Base-by-base conservation (phyloP, 2,888 invertebrate species). In the Marasmarcha lunaedactyla region DNA sequence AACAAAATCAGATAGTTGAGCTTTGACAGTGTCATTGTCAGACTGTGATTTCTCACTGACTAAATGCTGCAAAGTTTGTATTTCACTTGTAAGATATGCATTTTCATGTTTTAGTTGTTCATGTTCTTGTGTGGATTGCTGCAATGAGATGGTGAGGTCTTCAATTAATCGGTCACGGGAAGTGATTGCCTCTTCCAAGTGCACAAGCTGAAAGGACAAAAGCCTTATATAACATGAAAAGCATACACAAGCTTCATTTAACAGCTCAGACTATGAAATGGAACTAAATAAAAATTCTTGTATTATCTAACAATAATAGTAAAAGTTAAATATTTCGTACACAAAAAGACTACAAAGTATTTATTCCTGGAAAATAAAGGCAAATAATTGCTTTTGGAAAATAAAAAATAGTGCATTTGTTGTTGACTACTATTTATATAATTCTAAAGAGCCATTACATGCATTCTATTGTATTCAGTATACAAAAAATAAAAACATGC, bases 151-250 rank as follows among this genome's bases (percentile, higher is more conserved):
- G 46, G 88, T 89, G 42, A 93, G 81, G 68, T 91, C 88, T 55
- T 89, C 87, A 50, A 93, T 92, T 56, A 90, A 66, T 52, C 86
- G 85, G 59, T 92, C 90, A 54, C 92, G 88, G 50, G 89, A 86
- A 9, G 83, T 76, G 42, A 93, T 76, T 51, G 89, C 89, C 52
- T 84, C 85, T 65, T 91, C 90, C 65, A 89, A 90, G 68, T 92
- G 90, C 64, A 88, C 85, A 56, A 90, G 84, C 91, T 92, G 71
- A 60, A 85, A 85, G 59, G 64, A 77, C 89, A 91, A 34, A 60
- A 51, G 57, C 57, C 42, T 54, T 55, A 60, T 57, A 46, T 36
- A 26, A 41, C 37, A 42, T 27, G 33, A 12, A 41, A 37, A 10
- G 25, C 15, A 14, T 7, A 10, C 11, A 34, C 35, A 27, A 20